These are phyloP conservation scores for Trogon melanurus DNA, from an alignment of 2,113 vertebrate genomes.

Conservation along the genomic window DNA sequence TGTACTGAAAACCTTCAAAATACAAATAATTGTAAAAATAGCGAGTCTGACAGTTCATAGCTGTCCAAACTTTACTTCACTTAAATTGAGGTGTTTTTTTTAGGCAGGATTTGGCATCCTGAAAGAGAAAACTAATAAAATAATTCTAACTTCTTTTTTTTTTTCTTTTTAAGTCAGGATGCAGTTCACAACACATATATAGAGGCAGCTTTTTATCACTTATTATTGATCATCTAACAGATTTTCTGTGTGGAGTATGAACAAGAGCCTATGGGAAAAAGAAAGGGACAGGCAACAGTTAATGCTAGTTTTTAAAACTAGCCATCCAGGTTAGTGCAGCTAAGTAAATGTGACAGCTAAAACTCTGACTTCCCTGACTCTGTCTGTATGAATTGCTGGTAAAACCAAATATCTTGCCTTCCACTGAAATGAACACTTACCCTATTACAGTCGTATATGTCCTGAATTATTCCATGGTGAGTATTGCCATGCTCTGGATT, in stretches of 20 bases:
- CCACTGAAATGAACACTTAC: not conserved
- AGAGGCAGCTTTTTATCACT: not conserved
- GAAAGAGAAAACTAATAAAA: not conserved
- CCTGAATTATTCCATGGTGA: not conserved
- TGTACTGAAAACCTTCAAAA: not conserved
- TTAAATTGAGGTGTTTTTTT: not conserved
- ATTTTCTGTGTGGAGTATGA: not conserved
- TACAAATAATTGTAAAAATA: not conserved
- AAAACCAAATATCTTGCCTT: not conserved
- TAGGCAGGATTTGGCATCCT: not conserved
- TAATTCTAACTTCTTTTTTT: not conserved
- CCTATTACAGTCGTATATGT: not conserved
- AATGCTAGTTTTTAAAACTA: not conserved
- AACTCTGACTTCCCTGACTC: not conserved
- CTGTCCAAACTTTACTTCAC: not conserved
- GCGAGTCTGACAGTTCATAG: not conserved
- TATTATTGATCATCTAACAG: not conserved
- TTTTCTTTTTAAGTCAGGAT: not conserved
- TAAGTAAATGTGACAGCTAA: slow-evolving; percentile 10
- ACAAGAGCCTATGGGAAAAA: not conserved
- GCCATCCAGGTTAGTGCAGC: not conserved
- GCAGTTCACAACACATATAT: not conserved
- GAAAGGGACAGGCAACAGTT: not conserved
- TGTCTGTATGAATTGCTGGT: not conserved
- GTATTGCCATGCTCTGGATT: not conserved